Evolutionary conservation across 2,113 vertebrate genomes (phyloP).

Genomic region (Meleagris gallopavo): DNA sequence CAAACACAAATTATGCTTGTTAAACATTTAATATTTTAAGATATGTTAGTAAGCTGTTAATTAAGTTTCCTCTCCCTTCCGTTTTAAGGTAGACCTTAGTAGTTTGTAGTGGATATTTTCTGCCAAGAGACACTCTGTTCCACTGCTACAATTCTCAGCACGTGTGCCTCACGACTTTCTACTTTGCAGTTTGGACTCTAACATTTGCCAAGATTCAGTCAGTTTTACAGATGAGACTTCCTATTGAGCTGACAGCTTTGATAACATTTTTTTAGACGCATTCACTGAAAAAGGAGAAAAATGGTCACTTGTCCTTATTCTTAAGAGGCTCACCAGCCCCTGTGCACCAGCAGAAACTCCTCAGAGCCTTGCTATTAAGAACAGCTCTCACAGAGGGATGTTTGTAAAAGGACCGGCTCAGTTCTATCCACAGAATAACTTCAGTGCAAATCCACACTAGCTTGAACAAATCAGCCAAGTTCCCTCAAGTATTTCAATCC

Average conservation of each 20-base stretch:
- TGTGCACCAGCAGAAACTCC: background rate
- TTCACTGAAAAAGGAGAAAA: background rate
- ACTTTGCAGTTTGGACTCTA: background rate
- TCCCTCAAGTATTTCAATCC: background rate
- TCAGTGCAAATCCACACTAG: background rate
- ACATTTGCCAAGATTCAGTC: background rate
- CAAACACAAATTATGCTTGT: background rate
- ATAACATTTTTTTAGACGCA: background rate
- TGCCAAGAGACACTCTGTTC: background rate
- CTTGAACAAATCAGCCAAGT: background rate
- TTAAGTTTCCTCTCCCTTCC: background rate
- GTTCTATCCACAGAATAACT: background rate
- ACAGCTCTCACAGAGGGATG: background rate
- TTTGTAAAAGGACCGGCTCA: background rate
- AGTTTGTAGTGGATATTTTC: rapidly evolving
- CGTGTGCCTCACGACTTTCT: background rate
- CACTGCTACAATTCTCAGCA: background rate
- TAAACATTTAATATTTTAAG: background rate
- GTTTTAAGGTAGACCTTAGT: background rate
- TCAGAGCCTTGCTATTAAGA: background rate
- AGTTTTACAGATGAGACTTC: background rate
- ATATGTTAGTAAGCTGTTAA: background rate
- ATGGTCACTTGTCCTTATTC: background rate
- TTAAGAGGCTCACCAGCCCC: background rate
- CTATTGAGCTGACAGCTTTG: background rate